Percentiles rank a stretch among this genome's conserved stretches.
Evolutionary conservation across 2,888 invertebrate species (phyloP).

Genomic region (Aromia moschata): DNA sequence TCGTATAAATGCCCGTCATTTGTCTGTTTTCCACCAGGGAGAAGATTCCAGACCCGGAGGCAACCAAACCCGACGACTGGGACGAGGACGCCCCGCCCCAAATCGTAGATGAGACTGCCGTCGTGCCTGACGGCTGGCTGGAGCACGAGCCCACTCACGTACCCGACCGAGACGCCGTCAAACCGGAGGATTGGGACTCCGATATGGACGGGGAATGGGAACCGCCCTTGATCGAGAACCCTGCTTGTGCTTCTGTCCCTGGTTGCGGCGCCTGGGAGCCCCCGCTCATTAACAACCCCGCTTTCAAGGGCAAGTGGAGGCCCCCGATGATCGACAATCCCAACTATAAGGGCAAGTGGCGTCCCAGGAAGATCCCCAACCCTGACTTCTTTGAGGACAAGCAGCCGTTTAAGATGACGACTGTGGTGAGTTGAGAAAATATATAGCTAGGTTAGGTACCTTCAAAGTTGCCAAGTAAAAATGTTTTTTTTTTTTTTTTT

Average conservation of each 20-base stretch:
- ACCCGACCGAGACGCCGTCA: slow-evolving; percentile 85
- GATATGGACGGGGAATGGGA: slow-evolving; percentile 99
- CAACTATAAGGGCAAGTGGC: slow-evolving; percentile 96
- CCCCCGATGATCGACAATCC: slow-evolving; percentile 91
- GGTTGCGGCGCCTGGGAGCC: slow-evolving; percentile 95
- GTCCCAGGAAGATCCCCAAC: slow-evolving; percentile 85
- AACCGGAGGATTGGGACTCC: slow-evolving; percentile 96
- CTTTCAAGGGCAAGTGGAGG: slow-evolving; percentile 93
- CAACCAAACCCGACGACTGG: slow-evolving; percentile 95
- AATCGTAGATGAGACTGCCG: slow-evolving; percentile 85
- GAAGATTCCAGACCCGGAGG: slow-evolving; percentile 60
- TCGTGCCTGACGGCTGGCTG: slow-evolving; percentile 91
- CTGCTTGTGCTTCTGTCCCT: slow-evolving; percentile 73
- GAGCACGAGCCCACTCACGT: slow-evolving; percentile 89
- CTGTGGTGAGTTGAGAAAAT: slow-evolving; percentile 84
- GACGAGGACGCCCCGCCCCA: slow-evolving; percentile 93
- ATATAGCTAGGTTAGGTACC: no score
- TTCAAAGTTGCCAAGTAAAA: no score
- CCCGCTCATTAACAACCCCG: slow-evolving; percentile 87
- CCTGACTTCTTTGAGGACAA: slow-evolving; percentile 93
- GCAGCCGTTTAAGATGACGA: slow-evolving; percentile 87
- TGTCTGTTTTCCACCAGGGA: no score
- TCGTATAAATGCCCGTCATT: no score
- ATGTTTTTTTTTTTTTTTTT: no score
- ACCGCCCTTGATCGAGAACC: slow-evolving; percentile 91